Base-by-base conservation (phyloP, 2,797 vertebrate genomes). In the Xenops minutus region DNA sequence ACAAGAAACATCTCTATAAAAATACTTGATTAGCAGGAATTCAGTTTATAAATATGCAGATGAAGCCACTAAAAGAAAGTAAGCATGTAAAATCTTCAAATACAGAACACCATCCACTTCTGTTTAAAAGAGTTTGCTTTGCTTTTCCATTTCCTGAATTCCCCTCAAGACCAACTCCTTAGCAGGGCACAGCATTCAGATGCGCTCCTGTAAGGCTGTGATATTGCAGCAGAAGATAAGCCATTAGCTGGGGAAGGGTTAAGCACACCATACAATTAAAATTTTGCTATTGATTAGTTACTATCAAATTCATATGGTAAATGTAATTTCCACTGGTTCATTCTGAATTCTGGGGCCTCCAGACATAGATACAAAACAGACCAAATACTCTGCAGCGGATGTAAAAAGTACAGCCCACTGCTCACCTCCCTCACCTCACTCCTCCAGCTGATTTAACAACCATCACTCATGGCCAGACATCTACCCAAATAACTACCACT, bases 301-400 rank as follows among this genome's bases (percentile, higher is more conserved):
- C 56, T 26, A 76, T 12, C 12, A 52, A 54, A 80, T 14, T 54
- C 5, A 19, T 29, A 24, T 0, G 8, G 8, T 14, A 84, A 66
- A 34, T 32, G 36, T 18, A 18, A 54, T 20, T 55, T 27, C 24
- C 24, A 52, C 12, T 9, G 48, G 26, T 22, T 67, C 32, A 3
- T 56, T 59, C 46, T 22, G 62, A 66, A 48, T 61, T 66, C 58
- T 37, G 32, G 12, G n/a, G 23, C 34, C 51, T 55, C 23, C 23
- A 43, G 39, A 49, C 19, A 20, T 1, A 3, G 5, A 30, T 13
- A 30, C 1, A 22, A 54, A 76, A 27, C 0, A 8, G 26, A n/a
- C 10, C 29, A 81, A 41, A 41, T 3, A 26, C 17, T 39, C 44
- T 16, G 1, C 2, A 39, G 39, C 0, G 0, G 41, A 37, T 6